Percentiles rank a stretch among this genome's conserved stretches.
These are phyloP conservation scores for Microdon myrmicae DNA, from an alignment of 2,888 invertebrate genomes.

Conservation along the genomic window DNA sequence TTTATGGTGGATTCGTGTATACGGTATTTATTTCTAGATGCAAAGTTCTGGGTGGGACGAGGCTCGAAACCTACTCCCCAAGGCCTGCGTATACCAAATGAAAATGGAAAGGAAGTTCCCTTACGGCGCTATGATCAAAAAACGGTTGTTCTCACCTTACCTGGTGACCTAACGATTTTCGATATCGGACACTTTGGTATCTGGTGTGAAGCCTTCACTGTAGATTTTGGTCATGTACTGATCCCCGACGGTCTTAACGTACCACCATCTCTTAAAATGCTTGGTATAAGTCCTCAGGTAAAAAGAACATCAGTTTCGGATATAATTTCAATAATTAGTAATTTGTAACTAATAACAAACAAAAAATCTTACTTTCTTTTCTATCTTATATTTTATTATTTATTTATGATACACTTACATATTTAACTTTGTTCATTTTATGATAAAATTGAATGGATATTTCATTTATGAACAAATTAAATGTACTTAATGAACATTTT, in stretches of 20 bases:
- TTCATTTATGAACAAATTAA: too few species aligned
- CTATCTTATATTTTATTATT: slow-evolving; percentile 17
- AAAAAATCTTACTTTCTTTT: background rate
- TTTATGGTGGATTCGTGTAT: slow-evolving; percentile 10
- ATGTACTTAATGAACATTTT: too few species aligned
- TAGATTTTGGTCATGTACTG: slow-evolving; percentile 88
- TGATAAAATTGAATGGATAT: too few species aligned
- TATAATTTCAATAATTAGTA: slow-evolving; percentile 57
- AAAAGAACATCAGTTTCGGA: slow-evolving; percentile 63
- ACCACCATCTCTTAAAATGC: slow-evolving; percentile 91
- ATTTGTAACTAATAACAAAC: slow-evolving; percentile 57
- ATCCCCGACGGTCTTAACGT: slow-evolving; percentile 82
- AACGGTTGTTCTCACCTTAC: slow-evolving; percentile 88
- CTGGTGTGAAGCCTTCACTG: slow-evolving; percentile 93
- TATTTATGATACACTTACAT: slow-evolving; percentile 9
- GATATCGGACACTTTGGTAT: slow-evolving; percentile 93
- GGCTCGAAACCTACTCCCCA: slow-evolving; percentile 84
- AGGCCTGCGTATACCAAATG: slow-evolving; percentile 88
- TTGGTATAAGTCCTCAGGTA: slow-evolving; percentile 94
- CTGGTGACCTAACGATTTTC: slow-evolving; percentile 88
- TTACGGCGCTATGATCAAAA: slow-evolving; percentile 84
- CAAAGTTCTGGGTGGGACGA: slow-evolving; percentile 92
- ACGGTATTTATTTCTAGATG: slow-evolving; percentile 73
- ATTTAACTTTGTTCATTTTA: too few species aligned
- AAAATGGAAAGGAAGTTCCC: slow-evolving; percentile 86